phyloP scores from a whole-genome alignment of 2,888 invertebrate species.

The Buathra laborator region DNA sequence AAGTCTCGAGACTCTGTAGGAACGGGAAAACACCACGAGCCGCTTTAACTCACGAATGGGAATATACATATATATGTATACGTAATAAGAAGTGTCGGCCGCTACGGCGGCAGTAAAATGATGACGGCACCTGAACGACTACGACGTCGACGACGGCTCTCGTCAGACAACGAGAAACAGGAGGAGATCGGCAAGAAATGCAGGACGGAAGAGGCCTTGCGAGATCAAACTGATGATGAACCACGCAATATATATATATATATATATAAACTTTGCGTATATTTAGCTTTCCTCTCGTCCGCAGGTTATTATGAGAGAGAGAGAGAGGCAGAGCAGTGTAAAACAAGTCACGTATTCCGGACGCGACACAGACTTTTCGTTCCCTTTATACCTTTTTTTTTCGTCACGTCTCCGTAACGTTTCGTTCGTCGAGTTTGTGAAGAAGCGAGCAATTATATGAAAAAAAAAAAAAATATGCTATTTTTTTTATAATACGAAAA shows the following conservation, averaged over 20 bases:
- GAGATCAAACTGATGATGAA: slow-evolving; percentile 33
- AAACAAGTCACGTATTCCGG: not conserved
- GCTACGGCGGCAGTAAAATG: slow-evolving; percentile 47
- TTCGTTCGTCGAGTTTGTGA: not conserved
- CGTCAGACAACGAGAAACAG: slow-evolving; percentile 30
- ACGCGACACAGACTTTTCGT: not conserved
- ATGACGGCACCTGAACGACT: slow-evolving; percentile 52
- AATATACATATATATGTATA: slow-evolving; percentile 8
- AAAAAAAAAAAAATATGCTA: too few species aligned
- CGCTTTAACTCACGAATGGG: not conserved
- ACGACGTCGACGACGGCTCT: slow-evolving; percentile 26
- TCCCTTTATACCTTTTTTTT: not conserved
- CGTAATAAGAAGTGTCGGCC: slow-evolving; percentile 34
- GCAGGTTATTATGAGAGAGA: not conserved
- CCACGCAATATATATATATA: not conserved
- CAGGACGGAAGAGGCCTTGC: slow-evolving; percentile 36
- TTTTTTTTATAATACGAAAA: not conserved
- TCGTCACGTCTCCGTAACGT: not conserved
- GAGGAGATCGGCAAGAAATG: slow-evolving; percentile 40
- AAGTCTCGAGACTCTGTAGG: slow-evolving; percentile 37
- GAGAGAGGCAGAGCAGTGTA: not conserved
- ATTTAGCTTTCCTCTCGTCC: not conserved
- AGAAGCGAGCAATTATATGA: not conserved
- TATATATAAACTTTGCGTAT: slow-evolving; percentile 3
- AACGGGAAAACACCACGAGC: slow-evolving; percentile 1